Evolutionary conservation across 2,113 vertebrate species (phyloP).

Genomic region (Catharus fuscescens): DNA sequence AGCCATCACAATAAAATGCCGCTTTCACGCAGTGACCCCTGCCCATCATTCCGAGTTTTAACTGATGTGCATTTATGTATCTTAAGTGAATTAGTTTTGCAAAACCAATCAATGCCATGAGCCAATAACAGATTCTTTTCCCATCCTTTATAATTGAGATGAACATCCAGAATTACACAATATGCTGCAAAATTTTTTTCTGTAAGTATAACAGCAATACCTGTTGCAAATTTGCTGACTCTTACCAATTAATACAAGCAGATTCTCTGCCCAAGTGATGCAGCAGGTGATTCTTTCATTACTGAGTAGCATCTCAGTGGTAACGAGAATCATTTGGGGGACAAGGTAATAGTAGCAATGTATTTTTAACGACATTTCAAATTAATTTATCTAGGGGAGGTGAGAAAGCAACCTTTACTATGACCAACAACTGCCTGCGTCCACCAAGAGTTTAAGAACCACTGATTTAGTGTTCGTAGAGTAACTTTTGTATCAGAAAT

Average conservation of each 20-base stretch:
- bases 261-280: background rate
- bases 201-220: background rate
- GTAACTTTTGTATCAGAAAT: slow-evolving; percentile 1
- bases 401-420: background rate
- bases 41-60: background rate
- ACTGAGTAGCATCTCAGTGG: background rate
- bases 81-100: background rate
- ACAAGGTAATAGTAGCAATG: background rate
- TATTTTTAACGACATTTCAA: background rate
- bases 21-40: background rate
- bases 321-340: background rate
- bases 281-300: background rate
- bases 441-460: background rate
- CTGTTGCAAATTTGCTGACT: background rate
- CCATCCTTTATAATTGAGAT: background rate
- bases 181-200: background rate
- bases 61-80: accelerated
- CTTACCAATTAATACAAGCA: background rate
- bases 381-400: background rate
- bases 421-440: background rate
- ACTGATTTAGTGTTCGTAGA: background rate
- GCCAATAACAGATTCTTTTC: background rate
- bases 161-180: background rate
- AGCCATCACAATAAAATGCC: background rate
- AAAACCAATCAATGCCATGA: background rate